These are phyloP conservation scores for Agrenia bidenticulata DNA, from an alignment of 2,888 invertebrate genomes.

Conservation along the genomic window DNA sequence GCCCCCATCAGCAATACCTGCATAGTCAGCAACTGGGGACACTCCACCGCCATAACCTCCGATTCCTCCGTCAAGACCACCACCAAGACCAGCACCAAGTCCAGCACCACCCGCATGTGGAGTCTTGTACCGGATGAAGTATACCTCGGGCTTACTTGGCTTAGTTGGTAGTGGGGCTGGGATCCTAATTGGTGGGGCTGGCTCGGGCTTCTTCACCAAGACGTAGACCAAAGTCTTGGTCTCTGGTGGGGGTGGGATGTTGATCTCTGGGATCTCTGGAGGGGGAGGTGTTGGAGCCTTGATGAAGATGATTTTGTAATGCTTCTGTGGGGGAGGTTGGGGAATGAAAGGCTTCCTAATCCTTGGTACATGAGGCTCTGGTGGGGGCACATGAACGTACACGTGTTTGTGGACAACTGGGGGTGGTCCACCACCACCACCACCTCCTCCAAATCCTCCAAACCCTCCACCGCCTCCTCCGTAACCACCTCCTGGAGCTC, in stretches of 20 bases:
- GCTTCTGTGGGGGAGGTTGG: conserved; percentile 62
- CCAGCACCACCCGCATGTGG: conserved; percentile 37
- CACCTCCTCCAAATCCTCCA: conserved; percentile 51
- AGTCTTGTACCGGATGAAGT: conserved; percentile 82
- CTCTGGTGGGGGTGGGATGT: conserved; percentile 49
- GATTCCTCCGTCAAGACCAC: conserved; percentile 8
- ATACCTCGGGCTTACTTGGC: conserved; percentile 85
- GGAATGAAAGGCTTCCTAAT: conserved; percentile 67
- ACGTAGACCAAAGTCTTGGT: conserved; percentile 64
- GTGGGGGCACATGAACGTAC: conserved; percentile 86
- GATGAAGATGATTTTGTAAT: conserved; percentile 85
- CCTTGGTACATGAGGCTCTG: conserved; percentile 72
- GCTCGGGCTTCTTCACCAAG: conserved; percentile 83
- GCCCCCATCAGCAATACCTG: conserved; percentile 28
- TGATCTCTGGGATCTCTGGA: conserved; percentile 52
- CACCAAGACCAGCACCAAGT: conserved; percentile 11
- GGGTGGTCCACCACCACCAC: conserved; percentile 64
- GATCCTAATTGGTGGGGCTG: conserved; percentile 73
- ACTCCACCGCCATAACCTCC: conserved; percentile 20
- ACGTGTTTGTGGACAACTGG: conserved; percentile 64
- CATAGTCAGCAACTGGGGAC: conserved; percentile 16
- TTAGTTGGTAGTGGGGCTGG: conserved; percentile 77
- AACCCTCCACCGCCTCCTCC: conserved; percentile 22
- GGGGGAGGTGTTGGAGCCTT: conserved; percentile 59
- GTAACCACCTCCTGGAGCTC: conserved; percentile 24